Evolutionary conservation across 2,113 vertebrate species (phyloP).

Genomic region (Pseudopipra pipra): DNA sequence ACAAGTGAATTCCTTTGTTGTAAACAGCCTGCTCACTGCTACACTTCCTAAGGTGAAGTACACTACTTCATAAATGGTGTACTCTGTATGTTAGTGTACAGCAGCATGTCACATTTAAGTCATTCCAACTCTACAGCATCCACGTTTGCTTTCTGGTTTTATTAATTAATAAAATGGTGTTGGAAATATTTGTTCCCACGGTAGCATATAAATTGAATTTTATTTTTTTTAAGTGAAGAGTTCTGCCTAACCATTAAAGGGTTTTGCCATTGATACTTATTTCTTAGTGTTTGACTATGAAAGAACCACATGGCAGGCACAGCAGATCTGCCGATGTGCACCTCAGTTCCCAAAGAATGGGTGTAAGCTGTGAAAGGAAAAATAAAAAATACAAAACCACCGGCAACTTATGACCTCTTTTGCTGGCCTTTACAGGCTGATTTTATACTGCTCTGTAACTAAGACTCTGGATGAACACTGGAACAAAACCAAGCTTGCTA

Average conservation of each 20-base stretch:
- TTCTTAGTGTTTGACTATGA: not conserved
- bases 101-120: not conserved
- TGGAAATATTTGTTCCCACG: not conserved
- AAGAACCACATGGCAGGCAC: accelerated
- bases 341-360: not conserved
- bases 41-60: not conserved
- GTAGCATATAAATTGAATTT: accelerated
- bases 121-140: not conserved
- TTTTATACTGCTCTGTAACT: not conserved
- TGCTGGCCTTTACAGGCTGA: not conserved
- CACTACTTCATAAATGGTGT: accelerated
- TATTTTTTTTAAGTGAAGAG: not conserved
- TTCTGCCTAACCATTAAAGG: not conserved
- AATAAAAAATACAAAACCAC: not conserved
- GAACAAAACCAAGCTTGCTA: not conserved
- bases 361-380: not conserved
- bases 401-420: not conserved
- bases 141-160: not conserved
- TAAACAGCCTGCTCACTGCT: accelerated
- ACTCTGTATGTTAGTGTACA: not conserved
- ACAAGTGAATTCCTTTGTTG: not conserved
- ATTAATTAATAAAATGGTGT: not conserved
- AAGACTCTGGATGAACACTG: not conserved
- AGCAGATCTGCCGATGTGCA: not conserved
- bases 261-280: not conserved